Base-by-base conservation (phyloP, 2,797 vertebrate species). In the Florisuga fusca region DNA sequence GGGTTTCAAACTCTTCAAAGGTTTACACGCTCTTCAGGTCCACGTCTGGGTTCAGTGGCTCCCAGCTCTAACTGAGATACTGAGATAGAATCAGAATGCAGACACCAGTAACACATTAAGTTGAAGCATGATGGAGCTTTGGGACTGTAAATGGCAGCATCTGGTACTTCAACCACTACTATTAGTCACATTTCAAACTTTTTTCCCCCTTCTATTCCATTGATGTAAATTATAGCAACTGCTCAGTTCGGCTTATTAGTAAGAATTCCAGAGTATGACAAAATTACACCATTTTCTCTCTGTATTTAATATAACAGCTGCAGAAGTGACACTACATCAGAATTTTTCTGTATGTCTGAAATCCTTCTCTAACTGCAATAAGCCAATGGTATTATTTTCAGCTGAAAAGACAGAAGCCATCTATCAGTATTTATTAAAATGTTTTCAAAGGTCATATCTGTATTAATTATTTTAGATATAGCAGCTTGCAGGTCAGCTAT, bases 211-310 rank as follows among this genome's bases (percentile, higher is more conserved):
- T 83, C 85, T 82, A 26, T 89, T 79, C 31, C 27, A 55, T 14
- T 34, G 27, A 90, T 66, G 45, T 23, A 94, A 95, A 95, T 86
- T 75, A 81, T 38, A 84, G 54, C 54, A 78, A 36, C 6, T 73
- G 90, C 73, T 86, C 83, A 73, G 66, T 93, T 92, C 33, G 45
- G 84, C 33, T 75, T 87, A 92, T 61, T 72, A 86, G 34, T 27
- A 91, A 0, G 31, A 78, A 83, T 1, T 68, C 62, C 43, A 36
- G 43, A 26, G 29, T 91, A 19, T 68, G 58, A 0, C 1, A 84
- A 71, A 88, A 90, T 51, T 43, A 84, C 81, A 88, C n/a, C 2
- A 22, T 36, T 59, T 71, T 51, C 23, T 78, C n/a, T 74, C 41
- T 16, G 17, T 58, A 66, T 59, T 92, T 66, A 59, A 64, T 31